phyloP scores from a whole-genome alignment of 2,888 invertebrate genomes.

The Onchidella celtica region DNA sequence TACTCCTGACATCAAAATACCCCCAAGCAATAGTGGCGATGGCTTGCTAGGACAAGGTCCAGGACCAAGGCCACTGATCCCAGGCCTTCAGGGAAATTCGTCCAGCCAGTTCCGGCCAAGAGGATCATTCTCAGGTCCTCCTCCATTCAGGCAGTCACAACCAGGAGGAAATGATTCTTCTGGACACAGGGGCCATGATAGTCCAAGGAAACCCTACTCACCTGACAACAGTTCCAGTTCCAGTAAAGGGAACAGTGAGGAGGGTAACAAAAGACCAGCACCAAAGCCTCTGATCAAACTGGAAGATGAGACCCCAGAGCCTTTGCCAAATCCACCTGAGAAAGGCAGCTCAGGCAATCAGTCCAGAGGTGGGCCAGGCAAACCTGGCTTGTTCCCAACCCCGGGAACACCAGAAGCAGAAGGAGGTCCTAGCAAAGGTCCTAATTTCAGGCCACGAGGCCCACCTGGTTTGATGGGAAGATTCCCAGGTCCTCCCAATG shows the following conservation, averaged over 20 bases:
- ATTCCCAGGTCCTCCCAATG: conserved; percentile 38
- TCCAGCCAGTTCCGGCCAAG: conserved; percentile 30
- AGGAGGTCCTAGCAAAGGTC: conserved; percentile 30
- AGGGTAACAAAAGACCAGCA: conserved; percentile 5
- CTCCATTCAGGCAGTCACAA: conserved; percentile 11
- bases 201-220: conserved; percentile 22
- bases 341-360: background rate
- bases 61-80: conserved; percentile 43
- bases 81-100: conserved; percentile 27
- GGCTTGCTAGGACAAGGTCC: conserved; percentile 48
- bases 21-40: conserved; percentile 10
- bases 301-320: conserved; percentile 24
- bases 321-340: background rate
- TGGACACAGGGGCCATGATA: background rate
- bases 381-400: conserved; percentile 42
- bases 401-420: conserved; percentile 37
- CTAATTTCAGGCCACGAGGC: conserved; percentile 40
- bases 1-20: conserved; percentile 28
- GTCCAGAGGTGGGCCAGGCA: conserved; percentile 32
- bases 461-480: conserved; percentile 25
- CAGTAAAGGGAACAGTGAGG: conserved; percentile 1
- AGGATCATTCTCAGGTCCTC: background rate
- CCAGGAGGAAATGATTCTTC: conserved; percentile 11
- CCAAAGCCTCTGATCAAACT: conserved; percentile 34
- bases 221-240: conserved; percentile 1